A percentile compares a stretch with the other conserved stretches of the same genome.
Conservation (phyloP, 2,797 vertebrate species). For the Tarsius wallacei region DNA sequence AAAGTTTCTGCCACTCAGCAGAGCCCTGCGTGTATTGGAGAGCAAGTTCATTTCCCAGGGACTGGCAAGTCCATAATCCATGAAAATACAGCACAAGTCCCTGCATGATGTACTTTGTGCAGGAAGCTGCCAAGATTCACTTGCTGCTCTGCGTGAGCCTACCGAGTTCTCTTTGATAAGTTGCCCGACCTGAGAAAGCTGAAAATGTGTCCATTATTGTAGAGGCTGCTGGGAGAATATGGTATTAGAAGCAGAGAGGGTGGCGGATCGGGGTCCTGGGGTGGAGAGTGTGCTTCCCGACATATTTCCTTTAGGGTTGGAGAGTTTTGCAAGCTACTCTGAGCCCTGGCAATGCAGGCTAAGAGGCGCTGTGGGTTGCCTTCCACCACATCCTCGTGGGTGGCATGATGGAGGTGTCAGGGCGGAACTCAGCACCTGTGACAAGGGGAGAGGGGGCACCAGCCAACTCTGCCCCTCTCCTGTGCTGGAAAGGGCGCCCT, state of each 20-base stretch:
- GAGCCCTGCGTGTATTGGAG: conserved; percentile 71
- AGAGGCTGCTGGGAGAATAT: conserved; percentile 77
- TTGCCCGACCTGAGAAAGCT: conserved; percentile 83
- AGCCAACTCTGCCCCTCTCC: not conserved
- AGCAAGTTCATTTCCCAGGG: conserved; percentile 87
- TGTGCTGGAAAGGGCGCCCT: not conserved
- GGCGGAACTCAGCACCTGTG: conserved; percentile 50
- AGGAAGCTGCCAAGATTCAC: conserved; percentile 87
- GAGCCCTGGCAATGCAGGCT: not conserved
- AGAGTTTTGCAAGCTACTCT: not conserved
- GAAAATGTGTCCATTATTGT: conserved; percentile 87
- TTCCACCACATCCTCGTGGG: accelerated
- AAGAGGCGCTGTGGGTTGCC: not conserved
- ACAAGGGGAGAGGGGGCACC: not conserved
- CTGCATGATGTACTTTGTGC: conserved; percentile 78
- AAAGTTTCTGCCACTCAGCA: conserved; percentile 77
- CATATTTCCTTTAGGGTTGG: not conserved
- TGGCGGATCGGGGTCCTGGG: conserved; percentile 36
- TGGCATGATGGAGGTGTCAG: accelerated
- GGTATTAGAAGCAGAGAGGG: conserved; percentile 68
- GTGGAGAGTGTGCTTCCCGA: accelerated
- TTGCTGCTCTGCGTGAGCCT: conserved; percentile 86
- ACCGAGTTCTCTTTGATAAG: conserved; percentile 86
- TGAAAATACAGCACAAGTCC: conserved; percentile 83
- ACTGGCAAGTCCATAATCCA: conserved; percentile 85